These are phyloP conservation scores for Acinonyx jubatus DNA, from an alignment of 2,113 vertebrate species.

Conservation along the genomic window DNA sequence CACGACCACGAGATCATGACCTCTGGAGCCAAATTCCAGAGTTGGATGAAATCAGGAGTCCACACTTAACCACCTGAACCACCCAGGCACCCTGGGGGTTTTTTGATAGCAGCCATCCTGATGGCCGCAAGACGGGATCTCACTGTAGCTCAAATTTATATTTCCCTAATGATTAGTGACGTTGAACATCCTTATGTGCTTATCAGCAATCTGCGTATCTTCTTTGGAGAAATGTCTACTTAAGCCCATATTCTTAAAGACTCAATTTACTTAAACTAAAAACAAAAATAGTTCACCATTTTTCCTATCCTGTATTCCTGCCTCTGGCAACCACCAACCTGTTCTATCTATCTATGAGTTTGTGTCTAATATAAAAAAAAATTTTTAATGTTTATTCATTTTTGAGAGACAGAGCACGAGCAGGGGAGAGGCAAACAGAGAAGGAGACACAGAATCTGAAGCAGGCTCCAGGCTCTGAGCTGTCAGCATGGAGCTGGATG, in stretches of 20 bases:
- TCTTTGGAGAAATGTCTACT: background rate
- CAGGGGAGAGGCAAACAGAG: no score
- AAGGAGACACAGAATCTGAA: no score
- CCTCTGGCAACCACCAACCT: background rate
- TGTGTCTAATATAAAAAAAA: background rate
- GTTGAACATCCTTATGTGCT: background rate
- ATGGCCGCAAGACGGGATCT: background rate
- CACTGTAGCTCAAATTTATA: background rate
- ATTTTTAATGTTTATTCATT: no score
- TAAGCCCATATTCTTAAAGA: background rate
- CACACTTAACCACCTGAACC: no score
- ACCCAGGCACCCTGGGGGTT: background rate
- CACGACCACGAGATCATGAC: no score
- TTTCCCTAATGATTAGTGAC: background rate
- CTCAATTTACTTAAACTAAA: background rate
- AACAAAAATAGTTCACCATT: background rate
- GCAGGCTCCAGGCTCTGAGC: no score
- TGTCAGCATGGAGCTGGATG: rapidly evolving
- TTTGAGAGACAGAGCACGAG: no score
- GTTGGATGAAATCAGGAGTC: no score
- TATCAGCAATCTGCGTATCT: background rate
- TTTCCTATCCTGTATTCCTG: background rate
- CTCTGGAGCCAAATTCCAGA: no score
- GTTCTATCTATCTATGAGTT: background rate
- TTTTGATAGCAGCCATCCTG: background rate